phyloP scores from a whole-genome alignment of 35 echinoderm and acorn worm genomes.

The Heliocidaris tuberculata region DNA sequence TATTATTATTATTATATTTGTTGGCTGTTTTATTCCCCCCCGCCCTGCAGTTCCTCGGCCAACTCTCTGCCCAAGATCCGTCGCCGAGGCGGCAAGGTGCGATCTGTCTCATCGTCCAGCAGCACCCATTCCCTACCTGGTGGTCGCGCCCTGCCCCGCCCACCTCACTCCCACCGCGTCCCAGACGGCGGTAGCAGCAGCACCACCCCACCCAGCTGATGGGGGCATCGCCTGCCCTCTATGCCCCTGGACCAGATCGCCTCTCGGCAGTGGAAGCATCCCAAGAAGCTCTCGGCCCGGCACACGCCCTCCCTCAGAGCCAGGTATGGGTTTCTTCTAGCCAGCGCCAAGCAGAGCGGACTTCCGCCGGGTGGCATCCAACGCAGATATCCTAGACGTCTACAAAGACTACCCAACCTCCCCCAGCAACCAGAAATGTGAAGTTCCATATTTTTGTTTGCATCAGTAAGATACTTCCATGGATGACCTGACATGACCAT shows the following conservation, averaged over 20 bases:
- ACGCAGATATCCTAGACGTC: not conserved
- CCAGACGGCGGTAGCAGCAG: conserved; percentile 48
- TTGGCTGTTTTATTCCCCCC: not conserved
- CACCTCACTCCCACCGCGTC: conserved; percentile 61
- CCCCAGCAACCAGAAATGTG: not conserved
- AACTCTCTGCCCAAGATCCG: conserved; percentile 83
- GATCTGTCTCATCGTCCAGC: conserved; percentile 75
- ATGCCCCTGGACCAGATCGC: conserved; percentile 34
- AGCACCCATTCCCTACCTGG: conserved; percentile 49
- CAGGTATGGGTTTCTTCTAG: not conserved
- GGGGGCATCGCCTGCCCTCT: conserved; percentile 60
- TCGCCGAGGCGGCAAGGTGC: conserved; percentile 49
- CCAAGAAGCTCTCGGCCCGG: not conserved
- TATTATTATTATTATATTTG: too few species aligned
- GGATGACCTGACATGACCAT: not conserved
- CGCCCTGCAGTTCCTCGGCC: conserved; percentile 59
- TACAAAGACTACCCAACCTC: not conserved
- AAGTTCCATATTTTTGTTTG: not conserved
- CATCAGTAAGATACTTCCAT: too few species aligned
- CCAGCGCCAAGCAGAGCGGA: not conserved
- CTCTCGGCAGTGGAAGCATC: conserved; percentile 16
- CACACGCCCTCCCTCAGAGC: not conserved
- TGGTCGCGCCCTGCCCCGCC: conserved; percentile 62
- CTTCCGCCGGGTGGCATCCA: not conserved
- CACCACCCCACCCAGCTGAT: conserved; percentile 82